Evolutionary conservation across 2,113 vertebrate genomes (phyloP), one percentile per base, ranked within the genome.

Genomic region (Oenanthe melanoleuca): DNA sequence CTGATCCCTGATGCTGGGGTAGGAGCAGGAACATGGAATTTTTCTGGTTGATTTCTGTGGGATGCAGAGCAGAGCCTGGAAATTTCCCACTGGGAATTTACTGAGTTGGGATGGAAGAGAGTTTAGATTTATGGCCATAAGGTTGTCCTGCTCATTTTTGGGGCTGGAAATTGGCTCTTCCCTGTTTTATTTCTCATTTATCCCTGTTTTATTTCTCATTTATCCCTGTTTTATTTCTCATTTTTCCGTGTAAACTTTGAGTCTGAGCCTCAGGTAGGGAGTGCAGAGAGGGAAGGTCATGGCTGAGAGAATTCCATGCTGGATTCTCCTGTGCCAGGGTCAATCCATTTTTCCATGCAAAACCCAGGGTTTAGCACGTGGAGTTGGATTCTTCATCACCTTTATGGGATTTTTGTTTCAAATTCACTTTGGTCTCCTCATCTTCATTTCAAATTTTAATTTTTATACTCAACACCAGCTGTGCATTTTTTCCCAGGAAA

Each of bases 331-430:
- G 8, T 17, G 11, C 14, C n/a, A 28, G 28, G 4, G 24, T 34
- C 19, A 44, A 8, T 19, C 44, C 9, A 2, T 66, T 86, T 85
- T 67, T n/a, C 57, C 19, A 11, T 14, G 8, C 3, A 59, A 49
- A 22, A 45, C 23, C 5, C 26, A 18, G 7, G 3, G 0, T 17
- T 72, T 42, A 44, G 4, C 18, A 24, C 9, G 3, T 6, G 44
- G 18, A 49, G 3, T 8, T 31, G 16, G 25, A 2, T 20, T 67
- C 34, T 80, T 72, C 72, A 18, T 33, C 45, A 55, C 18, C 7
- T 55, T 61, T 8, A 2, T 23, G 31, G 8, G 1, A 7, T 82
- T 67, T 53, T 56, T 0, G 8, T 38, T 69, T 61, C 67, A 37
- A 71, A 33, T 55, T 71, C 16, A 19, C 1, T 60, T 67, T 37